Evolutionary conservation across 2,797 vertebrate species (phyloP).

Genomic region (Sebastes steindachneri): DNA sequence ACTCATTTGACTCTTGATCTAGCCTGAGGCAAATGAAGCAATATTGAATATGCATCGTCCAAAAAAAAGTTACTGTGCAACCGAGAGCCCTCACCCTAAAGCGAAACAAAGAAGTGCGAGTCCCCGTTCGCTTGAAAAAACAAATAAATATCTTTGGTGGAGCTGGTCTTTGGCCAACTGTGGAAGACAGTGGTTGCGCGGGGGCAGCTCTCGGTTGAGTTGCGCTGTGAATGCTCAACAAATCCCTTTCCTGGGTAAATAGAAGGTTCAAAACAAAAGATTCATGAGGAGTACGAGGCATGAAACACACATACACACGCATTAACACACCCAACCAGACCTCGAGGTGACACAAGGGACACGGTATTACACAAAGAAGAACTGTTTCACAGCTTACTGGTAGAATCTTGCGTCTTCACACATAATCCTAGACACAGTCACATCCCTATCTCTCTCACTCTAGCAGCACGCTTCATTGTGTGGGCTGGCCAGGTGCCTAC

Average conservation of each 20-base stretch:
- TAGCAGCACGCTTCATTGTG: constrained; percentile 55
- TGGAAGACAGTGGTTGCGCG: not conserved
- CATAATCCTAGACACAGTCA: constrained; percentile 49
- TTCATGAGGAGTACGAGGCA: not conserved
- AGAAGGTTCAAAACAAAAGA: not conserved
- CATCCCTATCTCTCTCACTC: constrained; percentile 25
- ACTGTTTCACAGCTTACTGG: constrained; percentile 58
- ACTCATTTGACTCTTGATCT: constrained; percentile 16
- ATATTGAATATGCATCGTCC: constrained; percentile 17
- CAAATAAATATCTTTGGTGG: not conserved
- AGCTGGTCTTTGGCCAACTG: constrained; percentile 17
- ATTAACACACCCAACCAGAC: constrained; percentile 23
- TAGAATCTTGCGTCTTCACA: constrained; percentile 55
- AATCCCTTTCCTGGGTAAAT: not conserved
- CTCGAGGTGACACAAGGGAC: constrained; percentile 28
- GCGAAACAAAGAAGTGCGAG: not conserved
- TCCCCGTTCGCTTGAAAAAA: not conserved
- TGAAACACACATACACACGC: not conserved
- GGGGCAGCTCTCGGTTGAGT: constrained; percentile 12
- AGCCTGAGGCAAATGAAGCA: not conserved
- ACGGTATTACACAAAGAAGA: constrained; percentile 37
- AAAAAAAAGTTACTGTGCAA: constrained; percentile 2
- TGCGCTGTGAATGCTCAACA: not conserved
- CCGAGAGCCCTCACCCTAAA: not conserved
- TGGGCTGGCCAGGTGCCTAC: constrained; percentile 60